Evolutionary conservation across 2,888 invertebrate species (phyloP).

Genomic region (Proisotoma minuta): DNA sequence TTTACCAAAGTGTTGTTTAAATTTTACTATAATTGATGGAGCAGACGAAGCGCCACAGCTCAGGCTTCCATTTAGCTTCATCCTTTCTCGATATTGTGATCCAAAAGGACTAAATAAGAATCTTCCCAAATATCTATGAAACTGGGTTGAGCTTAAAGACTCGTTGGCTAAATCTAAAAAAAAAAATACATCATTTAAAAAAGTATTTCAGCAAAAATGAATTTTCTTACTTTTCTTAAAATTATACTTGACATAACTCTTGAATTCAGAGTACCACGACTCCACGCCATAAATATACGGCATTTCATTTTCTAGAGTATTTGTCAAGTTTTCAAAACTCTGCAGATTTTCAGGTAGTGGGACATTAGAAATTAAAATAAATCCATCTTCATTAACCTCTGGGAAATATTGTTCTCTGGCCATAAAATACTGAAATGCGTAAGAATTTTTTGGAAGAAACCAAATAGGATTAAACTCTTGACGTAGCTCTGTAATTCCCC

Average conservation of each 20-base stretch:
- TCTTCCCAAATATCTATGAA: constrained; percentile 61
- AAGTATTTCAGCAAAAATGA: too few relatives aligned
- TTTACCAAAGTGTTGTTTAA: neutral
- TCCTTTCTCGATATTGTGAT: constrained; percentile 65
- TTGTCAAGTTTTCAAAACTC: constrained; percentile 30
- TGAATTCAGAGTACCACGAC: constrained; percentile 41
- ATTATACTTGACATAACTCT: constrained; percentile 36
- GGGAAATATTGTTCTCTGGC: constrained; percentile 50
- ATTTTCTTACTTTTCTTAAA: constrained; percentile 32
- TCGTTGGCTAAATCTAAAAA: constrained; percentile 46
- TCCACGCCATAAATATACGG: constrained; percentile 35
- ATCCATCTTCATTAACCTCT: constrained; percentile 48
- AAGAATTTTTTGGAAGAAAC: constrained; percentile 52
- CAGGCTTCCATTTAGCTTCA: constrained; percentile 60
- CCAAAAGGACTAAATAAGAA: constrained; percentile 66
- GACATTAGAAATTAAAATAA: constrained; percentile 33
- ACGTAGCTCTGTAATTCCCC: constrained; percentile 50
- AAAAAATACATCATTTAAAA: too few relatives aligned
- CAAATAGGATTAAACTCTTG: constrained; percentile 52
- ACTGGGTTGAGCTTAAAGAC: constrained; percentile 56
- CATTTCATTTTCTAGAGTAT: constrained; percentile 25
- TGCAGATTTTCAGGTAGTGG: constrained; percentile 29
- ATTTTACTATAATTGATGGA: too few relatives aligned
- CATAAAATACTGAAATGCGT: constrained; percentile 49
- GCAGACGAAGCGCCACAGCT: constrained; percentile 61